Percentiles rank a stretch among this genome's conserved stretches.
phyloP scores from a whole-genome alignment of 2,113 vertebrate genomes.

The Catharus minimus region DNA sequence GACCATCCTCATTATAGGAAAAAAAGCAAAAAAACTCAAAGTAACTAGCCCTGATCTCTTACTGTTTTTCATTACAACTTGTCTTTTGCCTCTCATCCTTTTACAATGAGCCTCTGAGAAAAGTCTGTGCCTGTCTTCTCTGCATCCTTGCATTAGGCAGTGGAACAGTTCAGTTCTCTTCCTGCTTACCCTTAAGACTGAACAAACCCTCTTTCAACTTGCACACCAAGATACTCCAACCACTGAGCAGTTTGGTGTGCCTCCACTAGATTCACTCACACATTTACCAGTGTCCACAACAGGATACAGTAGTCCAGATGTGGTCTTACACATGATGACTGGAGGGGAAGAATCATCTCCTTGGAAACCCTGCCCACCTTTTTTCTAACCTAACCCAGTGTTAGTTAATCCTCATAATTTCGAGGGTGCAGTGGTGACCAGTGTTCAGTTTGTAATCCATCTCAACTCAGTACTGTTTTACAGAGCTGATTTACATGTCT shows the following conservation, averaged over 20 bases:
- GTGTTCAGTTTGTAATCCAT: background rate
- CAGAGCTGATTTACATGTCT: background rate
- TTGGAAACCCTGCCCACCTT: background rate
- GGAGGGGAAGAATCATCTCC: background rate
- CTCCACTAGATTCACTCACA: background rate
- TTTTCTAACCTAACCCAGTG: background rate
- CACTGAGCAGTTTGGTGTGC: background rate
- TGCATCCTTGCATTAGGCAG: background rate
- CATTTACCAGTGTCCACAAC: background rate
- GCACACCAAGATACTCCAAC: rapidly evolving
- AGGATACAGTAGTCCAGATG: background rate
- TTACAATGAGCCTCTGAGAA: background rate
- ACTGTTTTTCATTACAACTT: background rate
- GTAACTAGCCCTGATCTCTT: background rate
- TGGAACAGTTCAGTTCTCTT: background rate
- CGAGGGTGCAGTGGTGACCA: background rate
- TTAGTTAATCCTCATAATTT: background rate
- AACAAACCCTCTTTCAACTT: background rate
- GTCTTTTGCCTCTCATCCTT: background rate
- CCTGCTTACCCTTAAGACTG: background rate
- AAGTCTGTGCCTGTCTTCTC: background rate
- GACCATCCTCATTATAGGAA: background rate
- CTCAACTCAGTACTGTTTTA: background rate
- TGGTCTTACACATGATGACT: background rate
- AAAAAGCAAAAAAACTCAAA: background rate